Evolutionary conservation across 2,888 invertebrate genomes (phyloP).

Genomic region (Brenthis hecate): DNA sequence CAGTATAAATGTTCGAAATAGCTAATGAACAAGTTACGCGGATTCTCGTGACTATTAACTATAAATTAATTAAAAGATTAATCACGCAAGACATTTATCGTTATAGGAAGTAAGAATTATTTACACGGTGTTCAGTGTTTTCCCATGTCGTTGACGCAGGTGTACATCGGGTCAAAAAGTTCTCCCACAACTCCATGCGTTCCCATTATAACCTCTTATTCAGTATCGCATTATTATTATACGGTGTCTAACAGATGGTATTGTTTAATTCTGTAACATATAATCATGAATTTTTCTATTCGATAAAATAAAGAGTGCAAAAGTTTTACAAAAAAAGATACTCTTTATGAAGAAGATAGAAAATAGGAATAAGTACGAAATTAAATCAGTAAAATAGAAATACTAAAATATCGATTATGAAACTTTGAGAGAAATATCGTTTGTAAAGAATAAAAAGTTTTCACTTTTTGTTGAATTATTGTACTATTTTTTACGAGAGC

Average conservation of each 20-base stretch:
- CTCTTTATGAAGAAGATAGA: too few relatives aligned
- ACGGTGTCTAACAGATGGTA: too few relatives aligned
- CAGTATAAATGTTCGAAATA: too few relatives aligned
- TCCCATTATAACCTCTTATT: neutral
- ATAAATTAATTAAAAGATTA: constrained; percentile 15
- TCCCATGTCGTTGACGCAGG: constrained; percentile 20
- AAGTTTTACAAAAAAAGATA: too few relatives aligned
- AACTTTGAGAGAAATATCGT: too few relatives aligned
- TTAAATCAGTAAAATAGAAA: too few relatives aligned
- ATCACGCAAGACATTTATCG: constrained; percentile 18
- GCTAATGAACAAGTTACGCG: constrained; percentile 5
- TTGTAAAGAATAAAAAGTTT: too few relatives aligned
- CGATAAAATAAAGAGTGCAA: too few relatives aligned
- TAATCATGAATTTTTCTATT: too few relatives aligned
- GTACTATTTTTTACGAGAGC: neutral
- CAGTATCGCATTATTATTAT: neutral
- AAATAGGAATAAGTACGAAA: too few relatives aligned
- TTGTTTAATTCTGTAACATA: neutral
- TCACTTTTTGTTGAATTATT: too few relatives aligned
- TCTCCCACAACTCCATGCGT: constrained; percentile 3
- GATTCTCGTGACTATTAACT: constrained; percentile 10
- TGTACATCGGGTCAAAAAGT: constrained; percentile 18
- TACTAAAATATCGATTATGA: too few relatives aligned
- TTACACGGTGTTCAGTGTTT: constrained; percentile 13
- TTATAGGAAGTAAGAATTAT: constrained; percentile 10